These are phyloP conservation scores for Tympanuchus pallidicinctus DNA, from an alignment of 2,113 vertebrate species.

Conservation along the genomic window DNA sequence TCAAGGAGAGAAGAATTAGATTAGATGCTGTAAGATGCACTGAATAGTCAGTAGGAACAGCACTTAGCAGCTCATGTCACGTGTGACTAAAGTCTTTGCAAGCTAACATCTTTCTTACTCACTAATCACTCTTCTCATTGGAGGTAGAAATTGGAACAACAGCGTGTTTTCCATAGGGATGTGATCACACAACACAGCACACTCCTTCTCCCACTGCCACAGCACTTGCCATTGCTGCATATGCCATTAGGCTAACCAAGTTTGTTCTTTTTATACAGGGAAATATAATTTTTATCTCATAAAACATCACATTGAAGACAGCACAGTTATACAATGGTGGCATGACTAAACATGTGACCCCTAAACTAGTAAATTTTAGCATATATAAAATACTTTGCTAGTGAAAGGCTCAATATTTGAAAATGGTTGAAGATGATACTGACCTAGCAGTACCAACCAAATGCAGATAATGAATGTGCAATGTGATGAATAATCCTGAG, in stretches of 20 bases:
- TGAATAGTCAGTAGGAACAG: not conserved
- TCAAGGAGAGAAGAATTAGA: too few relatives aligned
- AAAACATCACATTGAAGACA: not conserved
- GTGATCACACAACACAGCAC: not conserved
- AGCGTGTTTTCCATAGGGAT: accelerated
- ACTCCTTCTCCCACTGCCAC: not conserved
- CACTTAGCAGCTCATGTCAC: not conserved
- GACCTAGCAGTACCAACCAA: not conserved
- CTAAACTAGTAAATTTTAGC: not conserved
- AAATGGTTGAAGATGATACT: not conserved
- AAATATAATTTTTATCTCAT: not conserved
- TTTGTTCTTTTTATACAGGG: not conserved
- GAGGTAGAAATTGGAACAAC: not conserved
- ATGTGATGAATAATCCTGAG: not conserved
- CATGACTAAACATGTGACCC: not conserved
- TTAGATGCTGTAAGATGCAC: too few relatives aligned
- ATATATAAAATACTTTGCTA: not conserved
- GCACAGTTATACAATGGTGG: not conserved
- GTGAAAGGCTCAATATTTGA: not conserved
- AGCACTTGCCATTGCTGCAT: not conserved
- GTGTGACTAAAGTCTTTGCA: not conserved
- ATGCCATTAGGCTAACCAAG: not conserved
- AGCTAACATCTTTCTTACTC: not conserved
- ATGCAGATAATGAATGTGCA: not conserved
- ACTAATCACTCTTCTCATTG: not conserved